Evolutionary conservation across 2,888 invertebrate species (phyloP), one percentile per base, ranked within the genome.

Genomic region (Eupithecia dodoneata): DNA sequence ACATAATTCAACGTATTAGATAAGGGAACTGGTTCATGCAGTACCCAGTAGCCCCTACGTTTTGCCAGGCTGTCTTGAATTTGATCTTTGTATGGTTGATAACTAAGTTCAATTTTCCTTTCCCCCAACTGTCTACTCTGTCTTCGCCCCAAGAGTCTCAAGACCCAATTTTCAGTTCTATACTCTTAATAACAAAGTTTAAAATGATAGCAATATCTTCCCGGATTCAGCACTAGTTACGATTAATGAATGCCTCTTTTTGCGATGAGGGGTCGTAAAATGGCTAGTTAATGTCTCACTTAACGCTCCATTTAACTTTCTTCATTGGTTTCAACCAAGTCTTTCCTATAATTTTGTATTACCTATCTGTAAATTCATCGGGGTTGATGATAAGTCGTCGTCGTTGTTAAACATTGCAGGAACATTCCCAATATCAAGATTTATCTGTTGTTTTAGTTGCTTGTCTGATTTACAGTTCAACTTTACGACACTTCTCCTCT

Each of bases 1-100:
- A 66, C 66, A 66, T 66, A 66, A 66, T 66, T 66, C 66, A 66
- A 42, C 66, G 66, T 66, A 66, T 42, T 66, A 66, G 66, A 63
- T 66, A 66, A 66, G 66, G 66, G 42, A 66, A 66, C 66, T 42
- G 66, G 66, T 42, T 42, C 66, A 63, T 30, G 63, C 63, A 63
- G 63, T 30, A 63, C 4, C 63, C 30, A 63, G 63, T 30, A 63
- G 12, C 63, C 30, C 18, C 63, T 63, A 63, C 30, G 63, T 63
- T 4, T 30, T 63, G 63, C 30, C 30, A 10, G 18, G 30, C 3
- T 55, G n/a, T 18, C n/a, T 59, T 18, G 15, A 59, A 18, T 59
- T 9, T 59, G 59, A 30, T 30, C 63, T 63, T 30, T 63, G 30
- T 12, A 30, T 10, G 63, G 4, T 30, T 63, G 4, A 30, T 4